Conservation (phyloP, 2,113 vertebrate species). For the Serinus canaria region DNA sequence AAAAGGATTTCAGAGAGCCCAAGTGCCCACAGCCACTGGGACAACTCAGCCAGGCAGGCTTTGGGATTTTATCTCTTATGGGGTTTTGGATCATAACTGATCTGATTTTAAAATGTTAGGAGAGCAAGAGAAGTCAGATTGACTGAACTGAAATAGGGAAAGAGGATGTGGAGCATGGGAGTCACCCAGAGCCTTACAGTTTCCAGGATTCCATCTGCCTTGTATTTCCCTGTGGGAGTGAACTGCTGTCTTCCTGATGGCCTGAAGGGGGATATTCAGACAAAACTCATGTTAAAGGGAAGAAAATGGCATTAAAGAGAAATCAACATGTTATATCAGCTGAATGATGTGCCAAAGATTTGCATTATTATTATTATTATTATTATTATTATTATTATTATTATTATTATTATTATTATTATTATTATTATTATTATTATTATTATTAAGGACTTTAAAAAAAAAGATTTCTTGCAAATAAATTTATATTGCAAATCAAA, state of each 20-base stretch:
- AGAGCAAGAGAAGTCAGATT: neutral
- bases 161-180: neutral
- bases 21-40: neutral
- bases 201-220: conserved; percentile 89
- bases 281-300: neutral
- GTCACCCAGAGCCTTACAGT: conserved; percentile 76
- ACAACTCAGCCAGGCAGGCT: neutral
- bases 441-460: neutral
- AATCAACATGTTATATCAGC: neutral
- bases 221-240: conserved; percentile 83
- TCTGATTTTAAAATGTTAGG: neutral
- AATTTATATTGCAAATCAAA: neutral
- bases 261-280: conserved; percentile 74
- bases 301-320: neutral
- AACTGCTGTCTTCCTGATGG: conserved; percentile 85
- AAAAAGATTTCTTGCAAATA: neutral
- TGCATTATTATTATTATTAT: neutral
- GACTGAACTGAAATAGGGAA: neutral
- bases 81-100: neutral
- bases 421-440: neutral
- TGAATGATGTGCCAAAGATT: neutral
- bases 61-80: neutral
- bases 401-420: neutral
- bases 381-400: neutral
- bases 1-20: neutral